Conservation (phyloP, 2,797 vertebrate genomes). For the Gobionotothen gibberifrons region DNA sequence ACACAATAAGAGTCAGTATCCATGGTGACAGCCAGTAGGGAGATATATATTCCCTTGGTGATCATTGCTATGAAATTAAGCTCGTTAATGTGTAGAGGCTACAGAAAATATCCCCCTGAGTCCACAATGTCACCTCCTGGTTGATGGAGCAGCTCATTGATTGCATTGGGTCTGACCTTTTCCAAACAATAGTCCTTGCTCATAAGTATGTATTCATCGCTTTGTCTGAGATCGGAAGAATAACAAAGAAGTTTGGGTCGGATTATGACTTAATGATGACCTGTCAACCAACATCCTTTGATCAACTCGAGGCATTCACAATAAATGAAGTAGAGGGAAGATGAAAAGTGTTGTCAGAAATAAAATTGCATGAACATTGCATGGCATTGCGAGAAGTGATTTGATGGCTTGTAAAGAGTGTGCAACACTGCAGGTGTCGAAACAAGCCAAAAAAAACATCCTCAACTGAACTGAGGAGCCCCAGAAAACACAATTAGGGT, state of each 20-base stretch:
- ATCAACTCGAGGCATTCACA: constrained; percentile 42
- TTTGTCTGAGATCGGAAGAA: constrained; percentile 36
- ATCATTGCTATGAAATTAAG: constrained; percentile 65
- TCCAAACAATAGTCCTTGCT: constrained; percentile 33
- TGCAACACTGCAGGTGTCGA: constrained; percentile 9
- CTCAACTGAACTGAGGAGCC: constrained; percentile 40
- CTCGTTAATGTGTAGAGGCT: constrained; percentile 61
- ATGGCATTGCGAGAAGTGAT: constrained; percentile 13
- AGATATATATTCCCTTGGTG: constrained; percentile 49
- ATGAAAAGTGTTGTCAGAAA: constrained; percentile 44
- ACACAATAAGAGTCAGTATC: constrained; percentile 64
- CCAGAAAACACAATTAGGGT: constrained; percentile 48
- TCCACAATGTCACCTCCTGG: constrained; percentile 56
- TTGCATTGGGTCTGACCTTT: constrained; percentile 52
- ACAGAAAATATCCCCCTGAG: constrained; percentile 54
- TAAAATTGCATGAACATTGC: constrained; percentile 15
- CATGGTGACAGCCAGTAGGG: constrained; percentile 58
- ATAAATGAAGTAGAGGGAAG: constrained; percentile 30
- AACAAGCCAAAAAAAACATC: constrained; percentile 16
- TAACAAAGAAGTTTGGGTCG: constrained; percentile 31
- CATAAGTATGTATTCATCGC: constrained; percentile 31
- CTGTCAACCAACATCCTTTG: constrained; percentile 58
- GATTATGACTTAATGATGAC: constrained; percentile 63
- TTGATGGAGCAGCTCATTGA: constrained; percentile 62
- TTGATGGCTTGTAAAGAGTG: constrained; percentile 21